Evolutionary conservation across 1,140 invertebrate genomes (phyloP).

Genomic region (Varroa destructor): DNA sequence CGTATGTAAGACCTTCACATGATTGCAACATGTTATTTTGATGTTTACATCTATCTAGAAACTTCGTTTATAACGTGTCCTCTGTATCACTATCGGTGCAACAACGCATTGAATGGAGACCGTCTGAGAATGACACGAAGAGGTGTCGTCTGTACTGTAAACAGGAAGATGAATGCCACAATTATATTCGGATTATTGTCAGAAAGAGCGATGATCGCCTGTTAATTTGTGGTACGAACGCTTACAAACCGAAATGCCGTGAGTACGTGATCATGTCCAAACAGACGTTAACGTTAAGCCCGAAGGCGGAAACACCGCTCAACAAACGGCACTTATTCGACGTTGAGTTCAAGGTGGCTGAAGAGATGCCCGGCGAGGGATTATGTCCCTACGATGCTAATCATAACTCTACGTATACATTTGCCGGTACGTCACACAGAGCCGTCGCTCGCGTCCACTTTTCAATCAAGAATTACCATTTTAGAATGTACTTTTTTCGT

Average conservation of each 20-base stretch:
- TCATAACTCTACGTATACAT: constrained; percentile 75
- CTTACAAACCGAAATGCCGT: constrained; percentile 78
- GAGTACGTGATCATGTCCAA: constrained; percentile 46
- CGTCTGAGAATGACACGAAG: constrained; percentile 62
- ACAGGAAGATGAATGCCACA: constrained; percentile 71
- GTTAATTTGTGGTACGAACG: constrained; percentile 82
- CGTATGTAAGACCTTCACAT: too few species aligned
- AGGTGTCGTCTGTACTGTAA: constrained; percentile 75
- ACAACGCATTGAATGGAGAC: constrained; percentile 58
- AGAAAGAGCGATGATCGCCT: constrained; percentile 51
- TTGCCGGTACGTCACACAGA: constrained; percentile 41
- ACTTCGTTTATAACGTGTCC: constrained; percentile 20
- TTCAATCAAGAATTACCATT: too few species aligned
- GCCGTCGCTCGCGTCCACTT: too few species aligned
- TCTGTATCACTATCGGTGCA: background rate
- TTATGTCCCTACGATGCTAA: constrained; percentile 79
- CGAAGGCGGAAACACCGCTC: too few species aligned
- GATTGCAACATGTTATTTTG: constrained; percentile 28
- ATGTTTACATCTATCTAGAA: constrained; percentile 42
- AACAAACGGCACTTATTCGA: background rate
- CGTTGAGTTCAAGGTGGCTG: constrained; percentile 36
- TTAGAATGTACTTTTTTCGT: too few species aligned
- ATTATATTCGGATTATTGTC: constrained; percentile 79
- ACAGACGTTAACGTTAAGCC: too few species aligned
- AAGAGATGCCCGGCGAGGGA: constrained; percentile 64